A percentile compares a stretch with the other conserved stretches of the same genome.
Conservation (phyloP, 2,113 vertebrate genomes). For the Cairina moschata region DNA sequence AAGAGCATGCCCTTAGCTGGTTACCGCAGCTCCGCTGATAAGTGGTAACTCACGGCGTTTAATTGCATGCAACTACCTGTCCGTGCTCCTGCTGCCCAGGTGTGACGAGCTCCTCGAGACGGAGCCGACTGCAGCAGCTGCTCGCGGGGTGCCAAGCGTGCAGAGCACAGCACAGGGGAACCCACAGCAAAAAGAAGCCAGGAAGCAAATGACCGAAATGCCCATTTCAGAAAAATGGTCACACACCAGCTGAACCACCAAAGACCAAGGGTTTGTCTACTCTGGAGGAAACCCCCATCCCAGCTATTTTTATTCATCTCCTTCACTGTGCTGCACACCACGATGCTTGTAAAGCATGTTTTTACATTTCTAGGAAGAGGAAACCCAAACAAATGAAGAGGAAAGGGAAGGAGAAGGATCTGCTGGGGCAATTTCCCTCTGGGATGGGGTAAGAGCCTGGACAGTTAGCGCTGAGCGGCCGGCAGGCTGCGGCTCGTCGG, state of each 20-base stretch:
- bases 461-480: neutral
- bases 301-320: neutral
- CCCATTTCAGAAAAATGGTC: neutral
- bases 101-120: rapidly evolving
- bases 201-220: too few relatives aligned
- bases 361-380: neutral
- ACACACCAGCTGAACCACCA: rapidly evolving
- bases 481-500: conserved; percentile 30
- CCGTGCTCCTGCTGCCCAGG: rapidly evolving
- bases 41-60: rapidly evolving
- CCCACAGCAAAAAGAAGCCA: neutral
- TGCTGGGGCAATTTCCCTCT: neutral
- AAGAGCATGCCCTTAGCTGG: neutral
- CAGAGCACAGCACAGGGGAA: too few relatives aligned
- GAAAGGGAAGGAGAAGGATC: conserved; percentile 3
- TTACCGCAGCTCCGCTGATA: neutral
- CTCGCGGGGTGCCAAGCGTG: neutral
- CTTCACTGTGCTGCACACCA: rapidly evolving
- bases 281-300: neutral
- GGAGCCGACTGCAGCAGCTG: neutral
- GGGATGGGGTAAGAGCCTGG: neutral
- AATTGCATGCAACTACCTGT: neutral
- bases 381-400: neutral
- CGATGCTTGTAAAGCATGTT: neutral
- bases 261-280: neutral